Percentiles rank a stretch among this genome's conserved stretches.
phyloP scores from a whole-genome alignment of 2,797 vertebrate species.

The Semotilus atromaculatus region DNA sequence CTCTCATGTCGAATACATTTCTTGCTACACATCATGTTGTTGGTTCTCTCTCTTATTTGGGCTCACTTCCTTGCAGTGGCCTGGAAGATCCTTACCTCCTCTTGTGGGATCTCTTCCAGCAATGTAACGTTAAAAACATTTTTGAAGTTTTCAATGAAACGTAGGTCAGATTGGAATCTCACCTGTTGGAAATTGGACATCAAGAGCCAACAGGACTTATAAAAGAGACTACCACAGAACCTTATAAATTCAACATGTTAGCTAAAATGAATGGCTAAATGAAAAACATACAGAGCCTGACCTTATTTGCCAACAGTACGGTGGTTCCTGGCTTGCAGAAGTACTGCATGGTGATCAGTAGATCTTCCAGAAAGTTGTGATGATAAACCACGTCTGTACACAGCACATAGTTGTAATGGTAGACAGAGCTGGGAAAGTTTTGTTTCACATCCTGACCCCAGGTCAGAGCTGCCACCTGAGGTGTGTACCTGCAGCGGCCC shows the following conservation, averaged over 20 bases:
- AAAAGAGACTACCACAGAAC: neutral
- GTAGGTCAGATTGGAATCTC: conserved; percentile 87
- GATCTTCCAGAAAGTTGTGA: conserved; percentile 80
- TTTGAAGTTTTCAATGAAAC: conserved; percentile 82
- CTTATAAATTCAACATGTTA: neutral
- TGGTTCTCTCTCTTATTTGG: neutral
- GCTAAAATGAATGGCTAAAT: neutral
- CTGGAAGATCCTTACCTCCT: conserved; percentile 87
- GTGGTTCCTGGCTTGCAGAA: conserved; percentile 84
- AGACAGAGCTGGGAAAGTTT: conserved; percentile 78
- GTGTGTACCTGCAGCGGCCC: conserved; percentile 77
- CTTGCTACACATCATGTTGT: neutral
- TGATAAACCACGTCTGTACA: conserved; percentile 94
- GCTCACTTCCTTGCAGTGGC: conserved; percentile 74
- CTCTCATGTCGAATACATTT: neutral
- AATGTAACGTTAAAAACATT: conserved; percentile 81
- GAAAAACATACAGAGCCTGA: neutral
- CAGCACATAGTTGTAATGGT: conserved; percentile 86
- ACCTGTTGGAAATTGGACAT: conserved; percentile 61
- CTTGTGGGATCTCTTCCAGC: conserved; percentile 80
- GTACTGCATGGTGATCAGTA: conserved; percentile 86
- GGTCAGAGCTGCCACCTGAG: conserved; percentile 84
- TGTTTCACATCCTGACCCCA: conserved; percentile 85
- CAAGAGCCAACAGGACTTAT: neutral
- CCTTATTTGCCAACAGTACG: conserved; percentile 93